phyloP scores from a whole-genome alignment of 2,113 vertebrate genomes.

The Sceloporus undulatus region DNA sequence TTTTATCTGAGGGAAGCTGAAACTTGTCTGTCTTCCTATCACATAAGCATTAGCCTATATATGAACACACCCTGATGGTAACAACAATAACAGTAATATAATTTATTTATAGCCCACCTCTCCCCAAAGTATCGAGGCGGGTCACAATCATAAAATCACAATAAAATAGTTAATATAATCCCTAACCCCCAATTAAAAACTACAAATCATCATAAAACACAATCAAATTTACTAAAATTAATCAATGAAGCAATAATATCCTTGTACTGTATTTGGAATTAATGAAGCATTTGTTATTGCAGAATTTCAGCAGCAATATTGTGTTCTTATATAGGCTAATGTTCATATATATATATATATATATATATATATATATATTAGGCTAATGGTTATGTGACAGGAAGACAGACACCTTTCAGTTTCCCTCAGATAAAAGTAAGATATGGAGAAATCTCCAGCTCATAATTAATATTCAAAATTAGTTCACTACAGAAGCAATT shows the following conservation, averaged over 20 bases:
- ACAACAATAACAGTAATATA: background rate
- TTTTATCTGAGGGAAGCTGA: background rate
- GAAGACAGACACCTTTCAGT: background rate
- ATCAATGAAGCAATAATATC: background rate
- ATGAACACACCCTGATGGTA: background rate
- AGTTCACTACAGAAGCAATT: background rate
- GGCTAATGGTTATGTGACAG: background rate
- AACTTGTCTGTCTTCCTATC: background rate
- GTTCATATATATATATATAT: no score
- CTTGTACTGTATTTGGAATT: conserved; percentile 22
- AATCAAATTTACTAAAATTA: no score
- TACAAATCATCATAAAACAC: no score
- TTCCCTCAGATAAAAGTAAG: background rate
- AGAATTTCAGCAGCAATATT: background rate
- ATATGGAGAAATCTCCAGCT: background rate
- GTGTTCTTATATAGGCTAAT: background rate
- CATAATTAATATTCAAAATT: background rate
- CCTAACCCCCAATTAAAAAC: no score
- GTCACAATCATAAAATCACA: no score
- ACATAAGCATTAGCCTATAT: background rate
- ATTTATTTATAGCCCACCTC: no score
- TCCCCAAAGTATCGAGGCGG: no score
- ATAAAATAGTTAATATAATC: no score
- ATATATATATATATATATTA: background rate
- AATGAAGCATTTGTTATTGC: background rate